Percentiles rank a stretch among this genome's conserved stretches.
Evolutionary conservation across 2,888 invertebrate genomes (phyloP).

Genomic region (Liopterus haemorrhoidalis): DNA sequence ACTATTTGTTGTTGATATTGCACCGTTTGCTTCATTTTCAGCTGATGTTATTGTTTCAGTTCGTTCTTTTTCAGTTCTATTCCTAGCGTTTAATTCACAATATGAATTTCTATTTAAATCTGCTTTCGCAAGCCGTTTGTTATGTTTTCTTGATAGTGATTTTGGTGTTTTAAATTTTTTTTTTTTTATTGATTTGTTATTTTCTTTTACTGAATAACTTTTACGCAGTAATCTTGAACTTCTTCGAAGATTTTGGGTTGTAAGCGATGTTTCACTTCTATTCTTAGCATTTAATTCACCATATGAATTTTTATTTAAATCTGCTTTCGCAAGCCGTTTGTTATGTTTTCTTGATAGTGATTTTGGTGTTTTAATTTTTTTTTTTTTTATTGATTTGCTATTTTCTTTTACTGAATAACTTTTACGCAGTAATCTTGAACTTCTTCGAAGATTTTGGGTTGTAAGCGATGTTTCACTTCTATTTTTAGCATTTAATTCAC

Average conservation of each 20-base stretch:
- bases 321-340: no score
- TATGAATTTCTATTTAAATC: constrained; percentile 62
- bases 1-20: constrained; percentile 39
- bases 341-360: no score
- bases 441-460: no score
- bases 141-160: constrained; percentile 84
- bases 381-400: no score
- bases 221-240: constrained; percentile 81
- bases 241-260: constrained; percentile 68
- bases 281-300: no score
- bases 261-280: no score
- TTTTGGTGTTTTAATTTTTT: no score
- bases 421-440: no score
- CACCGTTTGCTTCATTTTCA: constrained; percentile 48
- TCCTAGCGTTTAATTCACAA: constrained; percentile 72
- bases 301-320: no score
- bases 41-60: constrained; percentile 60
- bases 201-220: constrained; percentile 91
- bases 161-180: constrained; percentile 84
- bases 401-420: no score
- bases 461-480: no score
- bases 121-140: constrained; percentile 72
- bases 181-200: constrained; percentile 84
- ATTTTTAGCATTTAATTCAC: no score
- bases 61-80: constrained; percentile 56